Evolutionary conservation across 1,140 invertebrate species (phyloP).

Genomic region (Pollicipes pollicipes): DNA sequence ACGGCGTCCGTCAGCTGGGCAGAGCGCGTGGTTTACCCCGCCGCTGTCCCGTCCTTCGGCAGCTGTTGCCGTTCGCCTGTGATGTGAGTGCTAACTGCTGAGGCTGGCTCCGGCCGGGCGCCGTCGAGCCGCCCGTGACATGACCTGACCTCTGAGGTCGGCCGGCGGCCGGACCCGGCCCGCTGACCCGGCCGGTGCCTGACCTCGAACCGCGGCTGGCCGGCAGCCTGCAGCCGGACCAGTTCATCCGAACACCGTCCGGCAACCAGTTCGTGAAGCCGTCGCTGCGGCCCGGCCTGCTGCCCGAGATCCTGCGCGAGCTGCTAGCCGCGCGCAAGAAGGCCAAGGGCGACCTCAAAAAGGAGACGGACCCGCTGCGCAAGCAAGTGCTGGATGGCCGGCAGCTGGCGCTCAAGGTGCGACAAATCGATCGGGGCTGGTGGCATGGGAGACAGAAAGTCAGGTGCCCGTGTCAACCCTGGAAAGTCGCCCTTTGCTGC

Average conservation of each 20-base stretch:
- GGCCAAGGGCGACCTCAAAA: slow-evolving; percentile 73
- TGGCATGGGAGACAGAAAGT: no score
- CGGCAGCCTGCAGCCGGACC: slow-evolving; percentile 34
- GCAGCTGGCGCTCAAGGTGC: slow-evolving; percentile 77
- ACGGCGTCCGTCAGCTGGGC: no score
- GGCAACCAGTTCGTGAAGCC: slow-evolving; percentile 84
- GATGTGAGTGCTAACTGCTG: background rate
- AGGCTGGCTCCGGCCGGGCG: background rate
- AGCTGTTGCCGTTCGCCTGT: background rate
- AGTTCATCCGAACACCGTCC: slow-evolving; percentile 77
- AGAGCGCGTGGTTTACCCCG: no score
- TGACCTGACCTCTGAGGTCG: no score
- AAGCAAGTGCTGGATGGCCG: slow-evolving; percentile 77
- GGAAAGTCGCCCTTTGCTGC: no score
- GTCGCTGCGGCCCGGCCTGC: slow-evolving; percentile 58
- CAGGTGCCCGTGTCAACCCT: no score
- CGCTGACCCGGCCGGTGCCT: no score
- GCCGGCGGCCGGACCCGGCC: no score
- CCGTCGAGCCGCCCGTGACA: background rate
- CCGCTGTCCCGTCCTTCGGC: no score
- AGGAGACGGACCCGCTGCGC: slow-evolving; percentile 85
- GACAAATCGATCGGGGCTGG: no score
- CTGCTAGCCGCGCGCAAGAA: slow-evolving; percentile 79
- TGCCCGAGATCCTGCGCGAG: slow-evolving; percentile 93
- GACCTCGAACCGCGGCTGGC: no score